A percentile compares a stretch with the other conserved stretches of the same genome.
Conservation (phyloP, 2,888 invertebrate genomes). For the Prosopocoilus inquinatus region DNA sequence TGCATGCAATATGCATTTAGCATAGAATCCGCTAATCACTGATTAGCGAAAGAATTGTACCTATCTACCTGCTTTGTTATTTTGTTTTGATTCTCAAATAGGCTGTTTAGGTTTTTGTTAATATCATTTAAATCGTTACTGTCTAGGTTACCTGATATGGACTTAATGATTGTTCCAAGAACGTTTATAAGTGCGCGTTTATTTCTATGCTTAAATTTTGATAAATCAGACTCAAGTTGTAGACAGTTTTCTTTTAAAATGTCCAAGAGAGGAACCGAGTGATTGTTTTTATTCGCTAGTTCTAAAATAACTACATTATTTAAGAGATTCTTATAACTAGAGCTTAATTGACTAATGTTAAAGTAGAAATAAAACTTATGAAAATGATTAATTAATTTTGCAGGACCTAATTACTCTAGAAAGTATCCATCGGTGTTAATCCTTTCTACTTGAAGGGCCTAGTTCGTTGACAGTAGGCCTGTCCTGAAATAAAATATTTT, state of each 20-base stretch:
- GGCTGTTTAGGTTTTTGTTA: slow-evolving; percentile 16
- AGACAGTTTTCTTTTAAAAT: slow-evolving; percentile 22
- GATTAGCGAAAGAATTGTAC: slow-evolving; percentile 22
- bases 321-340: slow-evolving; percentile 20
- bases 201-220: slow-evolving; percentile 18
- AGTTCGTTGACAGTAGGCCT: slow-evolving; percentile 14
- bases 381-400: slow-evolving; percentile 23
- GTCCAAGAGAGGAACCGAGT: background rate
- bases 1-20: no score
- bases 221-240: slow-evolving; percentile 22
- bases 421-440: slow-evolving; percentile 23
- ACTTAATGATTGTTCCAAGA: slow-evolving; percentile 20
- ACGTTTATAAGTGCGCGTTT: slow-evolving; percentile 18
- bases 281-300: background rate
- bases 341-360: slow-evolving; percentile 23
- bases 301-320: slow-evolving; percentile 21
- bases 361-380: slow-evolving; percentile 30
- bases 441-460: slow-evolving; percentile 23
- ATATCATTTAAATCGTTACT: slow-evolving; percentile 19
- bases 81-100: slow-evolving; percentile 18
- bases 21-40: no score
- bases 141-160: slow-evolving; percentile 21
- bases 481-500: slow-evolving; percentile 24
- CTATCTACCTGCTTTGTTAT: slow-evolving; percentile 18
- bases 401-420: slow-evolving; percentile 20